phyloP scores from a whole-genome alignment of 2,888 invertebrate genomes.

The Teleogryllus oceanicus region DNA sequence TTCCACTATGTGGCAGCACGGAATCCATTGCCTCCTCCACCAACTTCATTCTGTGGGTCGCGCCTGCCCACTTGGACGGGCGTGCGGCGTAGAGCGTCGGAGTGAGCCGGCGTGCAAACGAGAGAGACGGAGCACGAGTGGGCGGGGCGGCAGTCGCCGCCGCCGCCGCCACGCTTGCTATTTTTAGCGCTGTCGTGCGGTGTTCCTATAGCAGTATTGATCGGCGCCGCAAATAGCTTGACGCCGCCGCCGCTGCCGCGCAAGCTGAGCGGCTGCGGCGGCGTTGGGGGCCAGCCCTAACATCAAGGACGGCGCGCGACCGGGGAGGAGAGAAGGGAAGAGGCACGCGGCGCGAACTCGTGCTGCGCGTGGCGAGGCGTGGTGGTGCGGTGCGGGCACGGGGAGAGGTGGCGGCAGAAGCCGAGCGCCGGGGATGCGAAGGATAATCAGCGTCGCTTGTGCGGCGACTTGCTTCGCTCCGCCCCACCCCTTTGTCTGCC shows the following conservation, averaged over 20 bases:
- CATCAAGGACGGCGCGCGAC: constrained; percentile 8
- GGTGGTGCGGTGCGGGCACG: neutral
- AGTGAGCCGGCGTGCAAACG: too few species aligned
- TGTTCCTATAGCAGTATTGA: constrained; percentile 9
- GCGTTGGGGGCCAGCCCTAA: constrained; percentile 1
- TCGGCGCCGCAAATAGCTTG: neutral
- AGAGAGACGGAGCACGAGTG: too few species aligned
- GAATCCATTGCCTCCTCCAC: too few species aligned
- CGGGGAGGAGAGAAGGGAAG: neutral
- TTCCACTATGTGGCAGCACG: too few species aligned
- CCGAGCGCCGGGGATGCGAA: neutral
- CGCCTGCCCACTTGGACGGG: too few species aligned
- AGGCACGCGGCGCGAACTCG: neutral
- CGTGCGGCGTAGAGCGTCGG: too few species aligned
- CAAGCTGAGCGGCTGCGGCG: neutral
- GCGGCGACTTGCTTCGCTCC: too few species aligned
- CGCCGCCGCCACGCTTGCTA: neutral
- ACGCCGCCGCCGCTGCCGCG: neutral
- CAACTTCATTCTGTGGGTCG: too few species aligned
- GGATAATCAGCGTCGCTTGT: too few species aligned
- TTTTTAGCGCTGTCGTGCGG: constrained; percentile 7
- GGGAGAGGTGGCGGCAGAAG: neutral
- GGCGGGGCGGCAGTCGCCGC: neutral
- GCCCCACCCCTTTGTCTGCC: too few species aligned
- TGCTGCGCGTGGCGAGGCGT: neutral